Percentiles rank a stretch among this genome's conserved stretches.
Conservation (phyloP, 2,797 vertebrate species). For the Malurus leucopterus region DNA sequence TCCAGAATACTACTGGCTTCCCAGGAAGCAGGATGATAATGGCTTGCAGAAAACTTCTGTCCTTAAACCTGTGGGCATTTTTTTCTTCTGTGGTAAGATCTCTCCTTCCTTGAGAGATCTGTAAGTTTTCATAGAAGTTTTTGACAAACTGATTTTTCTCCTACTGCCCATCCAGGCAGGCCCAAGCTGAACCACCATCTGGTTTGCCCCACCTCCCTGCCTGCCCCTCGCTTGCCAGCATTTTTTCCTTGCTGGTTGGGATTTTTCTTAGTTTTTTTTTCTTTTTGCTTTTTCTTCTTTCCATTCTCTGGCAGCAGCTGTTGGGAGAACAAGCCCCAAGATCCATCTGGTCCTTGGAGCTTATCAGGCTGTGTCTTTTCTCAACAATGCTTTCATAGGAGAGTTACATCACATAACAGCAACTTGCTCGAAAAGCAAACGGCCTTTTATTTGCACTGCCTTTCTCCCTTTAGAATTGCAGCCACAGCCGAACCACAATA, state of each 20-base stretch:
- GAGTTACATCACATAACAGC: slow-evolving; percentile 50
- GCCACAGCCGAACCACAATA: slow-evolving; percentile 14
- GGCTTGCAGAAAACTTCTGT: background rate
- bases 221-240: background rate
- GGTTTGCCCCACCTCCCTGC: background rate
- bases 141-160: background rate
- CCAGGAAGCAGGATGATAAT: background rate
- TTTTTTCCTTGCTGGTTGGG: background rate
- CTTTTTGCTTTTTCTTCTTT: background rate
- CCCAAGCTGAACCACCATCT: slow-evolving; percentile 21
- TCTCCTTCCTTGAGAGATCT: background rate
- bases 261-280: background rate
- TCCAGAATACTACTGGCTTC: background rate
- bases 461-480: slow-evolving; percentile 46
- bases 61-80: background rate
- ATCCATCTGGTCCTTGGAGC: slow-evolving; percentile 53
- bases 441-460: background rate
- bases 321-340: slow-evolving; percentile 43
- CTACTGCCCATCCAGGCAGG: background rate
- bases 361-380: slow-evolving; percentile 35
- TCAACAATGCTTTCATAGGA: slow-evolving; percentile 13
- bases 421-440: slow-evolving; percentile 49
- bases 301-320: slow-evolving; percentile 48
- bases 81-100: fast-evolving
- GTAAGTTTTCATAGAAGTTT: background rate